Conservation (phyloP, 2,888 invertebrate genomes). For the Mimachlamys varia region DNA sequence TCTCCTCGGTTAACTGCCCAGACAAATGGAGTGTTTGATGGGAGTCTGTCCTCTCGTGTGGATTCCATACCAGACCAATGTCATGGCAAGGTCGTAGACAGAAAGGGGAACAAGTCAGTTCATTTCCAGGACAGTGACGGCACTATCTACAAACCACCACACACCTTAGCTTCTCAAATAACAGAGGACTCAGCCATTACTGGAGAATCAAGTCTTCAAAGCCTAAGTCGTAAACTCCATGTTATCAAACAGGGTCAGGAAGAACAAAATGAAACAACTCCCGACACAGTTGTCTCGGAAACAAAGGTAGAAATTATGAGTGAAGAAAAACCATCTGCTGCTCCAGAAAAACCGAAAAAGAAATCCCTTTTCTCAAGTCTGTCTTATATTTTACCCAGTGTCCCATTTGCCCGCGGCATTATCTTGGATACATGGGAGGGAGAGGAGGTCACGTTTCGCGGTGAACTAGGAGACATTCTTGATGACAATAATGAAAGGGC, state of each 20-base stretch:
- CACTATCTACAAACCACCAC: conserved; percentile 7
- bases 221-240: neutral
- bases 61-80: neutral
- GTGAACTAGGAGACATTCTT: neutral
- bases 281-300: neutral
- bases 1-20: neutral
- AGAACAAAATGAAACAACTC: neutral
- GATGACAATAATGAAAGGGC: neutral
- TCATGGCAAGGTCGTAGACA: conserved; percentile 1
- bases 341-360: neutral
- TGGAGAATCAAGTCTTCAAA: neutral
- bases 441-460: conserved; percentile 12
- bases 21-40: neutral
- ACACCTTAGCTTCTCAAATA: neutral
- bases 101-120: neutral
- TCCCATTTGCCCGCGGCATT: neutral
- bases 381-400: conserved; percentile 9
- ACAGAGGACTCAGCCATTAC: neutral
- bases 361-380: neutral
- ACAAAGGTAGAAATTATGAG: neutral
- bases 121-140: conserved; percentile 18
- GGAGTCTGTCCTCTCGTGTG: neutral
- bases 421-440: neutral
- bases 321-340: neutral
- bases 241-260: neutral